A percentile compares a stretch with the other conserved stretches of the same genome.
Evolutionary conservation across 2,888 invertebrate species (phyloP).

Genomic region (Vanessa cardui): DNA sequence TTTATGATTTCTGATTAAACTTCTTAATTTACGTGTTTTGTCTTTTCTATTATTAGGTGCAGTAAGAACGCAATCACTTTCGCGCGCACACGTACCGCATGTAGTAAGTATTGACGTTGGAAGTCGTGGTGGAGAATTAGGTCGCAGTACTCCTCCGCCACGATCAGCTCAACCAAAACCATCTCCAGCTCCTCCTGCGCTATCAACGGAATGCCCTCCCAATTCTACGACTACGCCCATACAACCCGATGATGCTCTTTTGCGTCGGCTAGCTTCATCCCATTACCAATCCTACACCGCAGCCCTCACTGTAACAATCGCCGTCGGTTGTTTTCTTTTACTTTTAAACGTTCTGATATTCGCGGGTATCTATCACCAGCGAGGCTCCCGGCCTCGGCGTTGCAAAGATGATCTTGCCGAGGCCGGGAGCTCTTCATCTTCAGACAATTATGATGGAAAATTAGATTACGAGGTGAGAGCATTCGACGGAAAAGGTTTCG

Average conservation of each 20-base stretch:
- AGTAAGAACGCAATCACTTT: constrained; percentile 89
- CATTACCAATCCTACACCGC: constrained; percentile 95
- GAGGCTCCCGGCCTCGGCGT: constrained; percentile 87
- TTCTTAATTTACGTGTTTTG: constrained; percentile 10
- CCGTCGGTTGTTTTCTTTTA: constrained; percentile 91
- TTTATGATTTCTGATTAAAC: no score
- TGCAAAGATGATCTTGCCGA: constrained; percentile 90
- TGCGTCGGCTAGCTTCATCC: constrained; percentile 89
- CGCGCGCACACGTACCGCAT: constrained; percentile 85
- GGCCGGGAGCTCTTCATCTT: constrained; percentile 87
- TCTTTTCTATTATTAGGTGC: constrained; percentile 79
- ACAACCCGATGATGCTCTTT: constrained; percentile 86
- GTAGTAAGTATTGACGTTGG: constrained; percentile 66
- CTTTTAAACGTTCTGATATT: constrained; percentile 93
- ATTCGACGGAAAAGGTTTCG: constrained; percentile 81
- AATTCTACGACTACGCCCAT: constrained; percentile 78
- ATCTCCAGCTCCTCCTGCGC: constrained; percentile 71
- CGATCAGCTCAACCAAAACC: constrained; percentile 74
- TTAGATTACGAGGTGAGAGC: constrained; percentile 78
- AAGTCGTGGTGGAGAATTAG: constrained; percentile 55
- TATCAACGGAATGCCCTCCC: constrained; percentile 89
- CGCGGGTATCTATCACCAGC: constrained; percentile 93
- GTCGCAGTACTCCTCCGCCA: constrained; percentile 68
- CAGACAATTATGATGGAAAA: constrained; percentile 85
- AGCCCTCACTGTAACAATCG: constrained; percentile 93